Conservation (phyloP, 1,140 invertebrate genomes). For the Drosophila paulistorum region DNA sequence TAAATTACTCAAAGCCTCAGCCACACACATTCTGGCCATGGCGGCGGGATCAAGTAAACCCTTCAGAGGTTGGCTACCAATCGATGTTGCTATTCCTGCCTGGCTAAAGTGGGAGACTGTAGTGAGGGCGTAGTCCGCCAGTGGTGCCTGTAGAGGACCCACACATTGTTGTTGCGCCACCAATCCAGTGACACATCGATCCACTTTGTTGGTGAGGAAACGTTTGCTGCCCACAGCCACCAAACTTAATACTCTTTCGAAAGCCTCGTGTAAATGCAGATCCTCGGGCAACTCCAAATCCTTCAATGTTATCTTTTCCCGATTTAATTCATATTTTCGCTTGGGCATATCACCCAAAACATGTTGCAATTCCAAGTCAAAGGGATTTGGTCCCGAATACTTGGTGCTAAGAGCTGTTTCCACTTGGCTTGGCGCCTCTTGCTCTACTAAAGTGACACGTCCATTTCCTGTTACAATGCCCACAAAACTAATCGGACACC, state of each 20-base stretch:
- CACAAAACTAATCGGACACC: constrained; percentile 96
- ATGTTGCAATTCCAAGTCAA: constrained; percentile 94
- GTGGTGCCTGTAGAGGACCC: constrained; percentile 96
- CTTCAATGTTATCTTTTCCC: constrained; percentile 28
- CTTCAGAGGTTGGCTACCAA: constrained; percentile 98
- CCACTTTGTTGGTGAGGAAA: constrained; percentile 97
- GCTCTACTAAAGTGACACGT: constrained; percentile 90
- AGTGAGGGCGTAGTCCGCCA: constrained; percentile 97
- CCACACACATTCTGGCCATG: constrained; percentile 96
- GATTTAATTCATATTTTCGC: constrained; percentile 84
- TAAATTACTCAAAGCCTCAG: constrained; percentile 97
- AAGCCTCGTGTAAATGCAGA: constrained; percentile 85
- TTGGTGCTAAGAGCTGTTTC: constrained; percentile 69
- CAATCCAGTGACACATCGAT: constrained; percentile 97
- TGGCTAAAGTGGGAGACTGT: constrained; percentile 90
- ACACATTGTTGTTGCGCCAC: constrained; percentile 99
- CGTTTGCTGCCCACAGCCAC: constrained; percentile 97
- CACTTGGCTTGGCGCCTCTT: constrained; percentile 83
- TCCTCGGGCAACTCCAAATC: constrained; percentile 27
- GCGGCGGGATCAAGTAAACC: constrained; percentile 90
- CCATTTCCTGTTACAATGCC: constrained; percentile 95
- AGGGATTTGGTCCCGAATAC: constrained; percentile 80
- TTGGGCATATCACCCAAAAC: constrained; percentile 90
- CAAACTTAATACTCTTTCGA: constrained; percentile 93
- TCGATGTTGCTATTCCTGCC: constrained; percentile 94